phyloP scores from a whole-genome alignment of 2,797 vertebrate species.

The Macroramphosus scolopax region DNA sequence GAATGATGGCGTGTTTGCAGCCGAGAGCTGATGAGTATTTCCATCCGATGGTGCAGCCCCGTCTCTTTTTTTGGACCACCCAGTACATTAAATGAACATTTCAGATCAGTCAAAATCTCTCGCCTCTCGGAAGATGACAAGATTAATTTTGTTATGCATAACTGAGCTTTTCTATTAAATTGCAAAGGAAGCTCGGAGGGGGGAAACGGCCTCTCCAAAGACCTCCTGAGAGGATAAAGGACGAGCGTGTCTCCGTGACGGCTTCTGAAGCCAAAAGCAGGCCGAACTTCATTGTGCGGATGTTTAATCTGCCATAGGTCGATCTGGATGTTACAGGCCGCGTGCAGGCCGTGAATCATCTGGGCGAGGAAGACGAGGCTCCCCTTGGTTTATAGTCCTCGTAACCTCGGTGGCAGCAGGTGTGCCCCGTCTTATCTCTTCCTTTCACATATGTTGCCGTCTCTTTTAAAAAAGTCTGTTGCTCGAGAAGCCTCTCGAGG shows the following conservation, averaged over 20 bases:
- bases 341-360: constrained; percentile 12
- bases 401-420: constrained; percentile 8
- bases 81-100: constrained; percentile 45
- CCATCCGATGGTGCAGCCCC: too few relatives aligned
- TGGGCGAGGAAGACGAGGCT: constrained; percentile 9
- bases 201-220: constrained; percentile 47
- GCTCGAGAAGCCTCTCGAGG: constrained; percentile 14
- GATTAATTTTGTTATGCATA: constrained; percentile 66
- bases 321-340: constrained; percentile 12
- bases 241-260: constrained; percentile 50
- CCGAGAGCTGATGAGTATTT: too few relatives aligned
- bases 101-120: constrained; percentile 53
- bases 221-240: constrained; percentile 55
- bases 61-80: too few relatives aligned
- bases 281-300: too few relatives aligned
- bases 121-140: constrained; percentile 63
- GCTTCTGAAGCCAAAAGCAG: too few relatives aligned
- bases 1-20: too few relatives aligned
- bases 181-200: constrained; percentile 50
- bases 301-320: constrained; percentile 21
- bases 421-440: too few relatives aligned
- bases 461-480: too few relatives aligned
- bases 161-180: constrained; percentile 63
- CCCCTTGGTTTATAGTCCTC: constrained; percentile 15
- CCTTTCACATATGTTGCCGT: constrained; percentile 2